Evolutionary conservation across 2,113 vertebrate species (phyloP).

Genomic region (Protobothrops flavoviridis): DNA sequence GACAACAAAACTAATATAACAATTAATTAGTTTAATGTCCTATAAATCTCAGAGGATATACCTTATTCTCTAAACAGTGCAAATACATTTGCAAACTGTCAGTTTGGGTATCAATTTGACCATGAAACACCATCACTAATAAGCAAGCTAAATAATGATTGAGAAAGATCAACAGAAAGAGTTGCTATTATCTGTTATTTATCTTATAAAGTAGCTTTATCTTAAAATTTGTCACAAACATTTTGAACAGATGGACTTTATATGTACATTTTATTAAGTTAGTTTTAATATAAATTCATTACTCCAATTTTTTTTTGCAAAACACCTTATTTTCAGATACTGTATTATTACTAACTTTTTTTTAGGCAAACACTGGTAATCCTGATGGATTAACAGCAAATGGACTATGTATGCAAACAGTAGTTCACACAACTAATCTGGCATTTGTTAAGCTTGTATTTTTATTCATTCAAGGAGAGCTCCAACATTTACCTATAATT

Average conservation of each 20-base stretch:
- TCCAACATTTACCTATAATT: slow-evolving; percentile 84
- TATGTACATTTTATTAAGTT: neutral
- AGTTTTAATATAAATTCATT: neutral
- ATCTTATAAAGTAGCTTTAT: neutral
- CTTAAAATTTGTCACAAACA: neutral
- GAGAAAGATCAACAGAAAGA: neutral
- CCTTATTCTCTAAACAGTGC: neutral
- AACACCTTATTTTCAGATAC: neutral
- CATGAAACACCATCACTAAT: neutral
- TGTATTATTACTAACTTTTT: neutral
- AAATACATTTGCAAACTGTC: neutral
- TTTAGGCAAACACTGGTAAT: neutral
- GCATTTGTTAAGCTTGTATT: neutral
- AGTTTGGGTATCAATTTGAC: neutral
- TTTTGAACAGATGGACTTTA: neutral
- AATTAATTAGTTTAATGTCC: neutral
- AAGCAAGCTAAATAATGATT: neutral
- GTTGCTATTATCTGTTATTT: neutral
- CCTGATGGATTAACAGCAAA: neutral
- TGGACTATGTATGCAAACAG: neutral
- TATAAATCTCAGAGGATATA: neutral
- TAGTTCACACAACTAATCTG: neutral
- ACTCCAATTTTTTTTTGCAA: neutral
- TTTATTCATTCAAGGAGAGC: neutral
- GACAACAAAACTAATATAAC: neutral